Evolutionary conservation across 2,888 invertebrate genomes (phyloP).

Genomic region (Tipula unca): DNA sequence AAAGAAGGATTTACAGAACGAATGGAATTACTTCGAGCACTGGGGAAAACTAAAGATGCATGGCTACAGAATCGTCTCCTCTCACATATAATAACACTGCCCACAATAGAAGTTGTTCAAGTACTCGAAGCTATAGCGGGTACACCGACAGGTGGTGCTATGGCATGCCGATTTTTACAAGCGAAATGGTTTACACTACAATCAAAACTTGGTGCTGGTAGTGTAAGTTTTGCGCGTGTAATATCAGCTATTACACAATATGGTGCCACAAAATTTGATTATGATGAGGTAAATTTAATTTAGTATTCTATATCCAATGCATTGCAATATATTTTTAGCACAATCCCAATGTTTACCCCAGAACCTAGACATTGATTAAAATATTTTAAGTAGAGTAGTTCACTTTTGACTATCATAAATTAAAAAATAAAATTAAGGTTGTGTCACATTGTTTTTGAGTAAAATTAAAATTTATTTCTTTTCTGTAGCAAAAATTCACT

Average conservation of each 20-base stretch:
- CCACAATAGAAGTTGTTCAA: slow-evolving; percentile 40
- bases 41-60: slow-evolving; percentile 42
- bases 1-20: slow-evolving; percentile 40
- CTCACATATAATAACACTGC: slow-evolving; percentile 41
- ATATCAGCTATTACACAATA: slow-evolving; percentile 43
- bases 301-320: no score
- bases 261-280: slow-evolving; percentile 43
- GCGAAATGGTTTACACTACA: slow-evolving; percentile 43
- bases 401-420: neutral
- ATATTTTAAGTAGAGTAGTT: neutral
- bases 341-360: neutral
- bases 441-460: neutral
- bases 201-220: slow-evolving; percentile 39
- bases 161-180: slow-evolving; percentile 42
- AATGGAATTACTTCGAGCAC: slow-evolving; percentile 39
- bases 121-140: slow-evolving; percentile 42
- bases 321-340: neutral
- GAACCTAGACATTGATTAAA: neutral
- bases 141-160: slow-evolving; percentile 42
- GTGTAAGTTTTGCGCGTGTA: slow-evolving; percentile 41
- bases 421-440: neutral
- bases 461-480: neutral
- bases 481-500: neutral
- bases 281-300: slow-evolving; percentile 37
- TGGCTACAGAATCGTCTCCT: slow-evolving; percentile 43